Percentiles rank a stretch among this genome's conserved stretches.
Evolutionary conservation across 2,113 vertebrate species (phyloP).

Genomic region (Chloropsis hardwickii): DNA sequence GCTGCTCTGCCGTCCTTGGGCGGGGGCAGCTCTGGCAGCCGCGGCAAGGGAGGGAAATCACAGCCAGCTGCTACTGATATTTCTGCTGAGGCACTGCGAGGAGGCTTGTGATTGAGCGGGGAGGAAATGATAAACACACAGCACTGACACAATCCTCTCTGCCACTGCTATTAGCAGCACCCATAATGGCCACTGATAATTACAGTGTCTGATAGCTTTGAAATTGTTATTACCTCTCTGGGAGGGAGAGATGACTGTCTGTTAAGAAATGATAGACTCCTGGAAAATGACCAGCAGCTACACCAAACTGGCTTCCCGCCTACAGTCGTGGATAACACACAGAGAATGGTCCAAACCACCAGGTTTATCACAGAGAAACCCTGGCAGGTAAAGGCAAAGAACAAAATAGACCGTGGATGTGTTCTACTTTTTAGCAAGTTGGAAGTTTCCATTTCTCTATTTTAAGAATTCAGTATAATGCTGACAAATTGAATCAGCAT

Average conservation of each 20-base stretch:
- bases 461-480: not conserved
- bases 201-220: not conserved
- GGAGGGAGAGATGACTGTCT: not conserved
- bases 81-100: not conserved
- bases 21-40: not conserved
- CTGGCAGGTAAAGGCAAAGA: not conserved
- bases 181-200: not conserved
- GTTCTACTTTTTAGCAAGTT: not conserved
- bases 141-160: not conserved
- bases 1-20: constrained; percentile 4
- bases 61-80: not conserved
- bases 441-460: not conserved
- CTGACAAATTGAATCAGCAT: not conserved
- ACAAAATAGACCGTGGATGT: not conserved
- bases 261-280: not conserved
- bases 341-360: not conserved
- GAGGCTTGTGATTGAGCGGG: not conserved
- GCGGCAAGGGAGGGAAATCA: not conserved
- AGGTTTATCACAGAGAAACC: not conserved
- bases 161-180: not conserved
- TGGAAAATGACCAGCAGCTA: not conserved
- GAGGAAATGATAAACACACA: not conserved
- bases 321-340: not conserved
- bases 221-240: not conserved
- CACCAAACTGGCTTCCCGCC: not conserved